Conservation (phyloP, 2,888 invertebrate genomes). For the Elgonia sp. region DNA sequence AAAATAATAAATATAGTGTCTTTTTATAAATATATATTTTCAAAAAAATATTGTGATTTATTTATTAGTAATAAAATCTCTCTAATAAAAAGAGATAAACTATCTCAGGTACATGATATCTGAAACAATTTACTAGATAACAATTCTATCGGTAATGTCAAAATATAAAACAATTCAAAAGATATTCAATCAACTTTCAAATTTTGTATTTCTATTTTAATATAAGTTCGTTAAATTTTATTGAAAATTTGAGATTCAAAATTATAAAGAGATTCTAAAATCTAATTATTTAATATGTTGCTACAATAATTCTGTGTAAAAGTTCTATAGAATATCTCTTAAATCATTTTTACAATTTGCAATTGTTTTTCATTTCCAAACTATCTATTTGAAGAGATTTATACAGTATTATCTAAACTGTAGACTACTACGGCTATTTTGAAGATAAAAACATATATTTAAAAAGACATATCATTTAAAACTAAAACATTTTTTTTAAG, state of each 20-base stretch:
- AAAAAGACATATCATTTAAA: conserved; percentile 23
- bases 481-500: background rate
- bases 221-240: too few species aligned
- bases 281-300: too few species aligned
- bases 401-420: background rate
- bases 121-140: conserved; percentile 7
- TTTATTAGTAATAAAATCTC: too few species aligned
- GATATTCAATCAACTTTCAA: background rate
- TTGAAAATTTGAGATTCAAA: too few species aligned
- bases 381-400: conserved; percentile 3
- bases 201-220: too few species aligned
- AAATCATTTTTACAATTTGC: conserved; percentile 3
- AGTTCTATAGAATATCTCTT: conserved; percentile 3
- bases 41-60: too few species aligned
- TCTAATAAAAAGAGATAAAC: too few species aligned
- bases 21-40: too few species aligned
- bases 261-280: too few species aligned
- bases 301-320: background rate
- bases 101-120: conserved; percentile 7
- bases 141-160: background rate
- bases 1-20: too few species aligned
- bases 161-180: background rate
- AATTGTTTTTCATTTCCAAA: background rate
- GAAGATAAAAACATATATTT: background rate
- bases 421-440: background rate